Conservation (phyloP, 2,797 vertebrate genomes). For the Trachops cirrhosus region DNA sequence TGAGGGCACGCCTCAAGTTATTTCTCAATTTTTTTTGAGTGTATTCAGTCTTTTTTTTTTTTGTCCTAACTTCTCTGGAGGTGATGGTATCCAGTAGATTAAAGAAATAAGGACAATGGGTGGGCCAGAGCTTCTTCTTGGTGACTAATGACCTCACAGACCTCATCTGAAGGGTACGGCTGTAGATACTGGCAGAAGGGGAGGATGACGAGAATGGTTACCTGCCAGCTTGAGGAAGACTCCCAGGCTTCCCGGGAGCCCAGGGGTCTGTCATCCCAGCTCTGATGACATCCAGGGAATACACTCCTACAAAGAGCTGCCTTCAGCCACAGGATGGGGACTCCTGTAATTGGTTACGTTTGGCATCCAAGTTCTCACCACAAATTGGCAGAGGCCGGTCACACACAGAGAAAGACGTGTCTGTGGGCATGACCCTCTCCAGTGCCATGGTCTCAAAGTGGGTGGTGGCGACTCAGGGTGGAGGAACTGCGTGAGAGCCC, state of each 20-base stretch:
- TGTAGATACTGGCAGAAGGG: neutral
- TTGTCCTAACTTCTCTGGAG: neutral
- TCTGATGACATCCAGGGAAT: neutral
- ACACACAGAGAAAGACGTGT: slow-evolving; percentile 52
- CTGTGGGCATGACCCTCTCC: slow-evolving; percentile 58
- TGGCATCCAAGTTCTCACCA: slow-evolving; percentile 52
- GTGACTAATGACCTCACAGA: neutral
- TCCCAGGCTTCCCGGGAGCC: neutral
- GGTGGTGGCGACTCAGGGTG: neutral
- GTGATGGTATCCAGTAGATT: neutral
- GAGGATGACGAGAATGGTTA: rapidly evolving
- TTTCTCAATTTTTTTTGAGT: neutral
- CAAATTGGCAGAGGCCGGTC: slow-evolving; percentile 51
- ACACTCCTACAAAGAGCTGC: neutral
- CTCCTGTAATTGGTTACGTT: slow-evolving; percentile 43
- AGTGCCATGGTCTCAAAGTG: neutral
- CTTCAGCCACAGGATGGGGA: neutral
- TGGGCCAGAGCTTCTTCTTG: neutral
- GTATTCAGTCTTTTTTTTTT: neutral
- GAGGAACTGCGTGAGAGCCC: neutral
- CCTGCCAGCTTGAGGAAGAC: neutral
- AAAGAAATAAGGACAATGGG: neutral
- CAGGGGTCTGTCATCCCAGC: neutral
- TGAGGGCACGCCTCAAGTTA: neutral
- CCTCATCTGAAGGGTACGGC: neutral